Conservation (phyloP, 2,797 vertebrate genomes). For the Pipistrellus nathusii region DNA sequence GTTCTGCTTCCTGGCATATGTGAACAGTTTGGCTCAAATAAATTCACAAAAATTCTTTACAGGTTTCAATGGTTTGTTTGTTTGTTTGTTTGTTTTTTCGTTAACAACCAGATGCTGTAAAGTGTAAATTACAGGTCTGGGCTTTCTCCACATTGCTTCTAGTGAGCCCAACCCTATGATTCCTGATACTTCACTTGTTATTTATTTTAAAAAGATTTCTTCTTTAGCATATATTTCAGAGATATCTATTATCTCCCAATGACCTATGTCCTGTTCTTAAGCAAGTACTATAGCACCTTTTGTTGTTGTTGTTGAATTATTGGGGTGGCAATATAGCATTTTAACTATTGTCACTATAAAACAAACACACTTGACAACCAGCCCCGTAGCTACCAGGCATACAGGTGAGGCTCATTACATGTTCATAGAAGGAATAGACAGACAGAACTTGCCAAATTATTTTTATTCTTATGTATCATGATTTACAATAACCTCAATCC, state of each 20-base stretch:
- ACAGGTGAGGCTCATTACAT: neutral
- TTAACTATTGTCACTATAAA: slow-evolving; percentile 25
- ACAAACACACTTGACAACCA: neutral
- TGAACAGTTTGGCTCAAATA: too few species aligned
- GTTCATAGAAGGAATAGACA: neutral
- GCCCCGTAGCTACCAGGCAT: neutral
- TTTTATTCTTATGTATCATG: neutral
- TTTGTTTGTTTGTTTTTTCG: too few species aligned
- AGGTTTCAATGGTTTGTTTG: too few species aligned
- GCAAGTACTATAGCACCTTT: neutral
- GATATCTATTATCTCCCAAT: slow-evolving; percentile 25
- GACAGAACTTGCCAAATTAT: neutral
- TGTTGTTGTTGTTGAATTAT: neutral
- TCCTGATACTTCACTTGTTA: neutral
- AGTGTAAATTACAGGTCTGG: neutral
- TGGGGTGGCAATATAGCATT: neutral
- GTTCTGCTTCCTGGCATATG: too few species aligned
- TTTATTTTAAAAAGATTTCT: neutral
- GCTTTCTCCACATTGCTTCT: neutral
- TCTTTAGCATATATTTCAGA: slow-evolving; percentile 51
- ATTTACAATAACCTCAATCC: neutral
- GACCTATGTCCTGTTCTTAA: slow-evolving; percentile 61
- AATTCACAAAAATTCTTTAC: too few species aligned
- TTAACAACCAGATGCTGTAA: neutral
- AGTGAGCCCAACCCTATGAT: neutral